phyloP scores from a whole-genome alignment of 2,888 invertebrate genomes.

The Lydus trimaculatus region DNA sequence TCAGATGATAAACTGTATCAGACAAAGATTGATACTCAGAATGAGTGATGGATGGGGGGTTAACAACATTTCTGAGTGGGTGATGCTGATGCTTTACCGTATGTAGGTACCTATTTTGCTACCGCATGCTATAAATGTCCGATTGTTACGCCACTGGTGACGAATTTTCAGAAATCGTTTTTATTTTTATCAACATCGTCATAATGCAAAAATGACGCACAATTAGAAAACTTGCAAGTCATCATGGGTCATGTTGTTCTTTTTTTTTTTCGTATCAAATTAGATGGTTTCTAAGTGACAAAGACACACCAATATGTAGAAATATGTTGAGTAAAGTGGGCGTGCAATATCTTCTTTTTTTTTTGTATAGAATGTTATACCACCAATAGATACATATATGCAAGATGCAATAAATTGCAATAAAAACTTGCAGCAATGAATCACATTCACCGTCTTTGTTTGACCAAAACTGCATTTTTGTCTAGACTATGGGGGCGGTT shows the following conservation, averaged over 20 bases:
- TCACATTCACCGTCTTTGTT: slow-evolving; percentile 44
- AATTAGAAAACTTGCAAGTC: not conserved
- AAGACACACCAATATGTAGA: not conserved
- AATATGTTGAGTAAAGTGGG: slow-evolving; percentile 37
- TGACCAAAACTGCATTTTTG: slow-evolving; percentile 43
- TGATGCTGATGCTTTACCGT: too few species aligned
- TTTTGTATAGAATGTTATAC: slow-evolving; percentile 12
- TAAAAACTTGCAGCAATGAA: slow-evolving; percentile 50
- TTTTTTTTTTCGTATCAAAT: too few species aligned
- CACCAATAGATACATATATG: slow-evolving; percentile 37
- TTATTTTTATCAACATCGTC: not conserved
- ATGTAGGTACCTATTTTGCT: too few species aligned
- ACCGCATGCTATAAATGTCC: too few species aligned
- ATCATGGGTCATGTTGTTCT: not conserved
- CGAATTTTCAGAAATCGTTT: not conserved
- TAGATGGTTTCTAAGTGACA: not conserved
- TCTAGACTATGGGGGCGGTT: slow-evolving; percentile 41
- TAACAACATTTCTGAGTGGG: too few species aligned
- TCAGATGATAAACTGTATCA: too few species aligned
- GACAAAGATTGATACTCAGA: too few species aligned
- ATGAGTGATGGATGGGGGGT: too few species aligned
- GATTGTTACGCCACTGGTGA: not conserved
- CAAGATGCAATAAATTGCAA: slow-evolving; percentile 49
- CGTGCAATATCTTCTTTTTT: slow-evolving; percentile 32
- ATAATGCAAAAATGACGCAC: not conserved